These are phyloP conservation scores for Phalera bucephala DNA, from an alignment of 2,888 invertebrate genomes.

Conservation along the genomic window DNA sequence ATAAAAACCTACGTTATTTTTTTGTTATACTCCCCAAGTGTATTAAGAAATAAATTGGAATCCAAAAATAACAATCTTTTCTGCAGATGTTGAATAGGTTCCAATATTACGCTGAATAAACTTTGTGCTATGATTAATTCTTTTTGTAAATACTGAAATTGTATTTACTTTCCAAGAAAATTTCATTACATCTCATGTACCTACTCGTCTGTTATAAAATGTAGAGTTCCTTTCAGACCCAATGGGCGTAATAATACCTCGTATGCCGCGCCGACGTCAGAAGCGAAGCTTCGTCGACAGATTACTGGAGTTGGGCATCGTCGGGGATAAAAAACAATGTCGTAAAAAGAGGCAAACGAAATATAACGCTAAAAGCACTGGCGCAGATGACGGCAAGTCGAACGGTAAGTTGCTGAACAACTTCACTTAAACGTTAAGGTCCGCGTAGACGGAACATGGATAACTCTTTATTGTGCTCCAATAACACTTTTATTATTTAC, in stretches of 20 bases:
- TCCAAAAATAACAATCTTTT: neutral
- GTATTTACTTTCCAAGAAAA: no score
- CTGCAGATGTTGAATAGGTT: neutral
- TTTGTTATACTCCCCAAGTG: neutral
- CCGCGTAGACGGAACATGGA: neutral
- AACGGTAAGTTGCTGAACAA: constrained; percentile 59
- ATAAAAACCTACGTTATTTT: neutral
- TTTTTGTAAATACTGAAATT: no score
- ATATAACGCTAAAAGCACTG: no score
- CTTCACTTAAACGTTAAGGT: constrained; percentile 34
- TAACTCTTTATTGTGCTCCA: no score
- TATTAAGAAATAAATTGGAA: no score
- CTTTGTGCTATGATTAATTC: constrained; percentile 3
- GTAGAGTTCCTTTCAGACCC: constrained; percentile 83
- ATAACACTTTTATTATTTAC: no score
- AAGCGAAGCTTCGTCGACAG: no score
- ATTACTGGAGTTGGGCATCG: no score
- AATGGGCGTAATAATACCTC: no score
- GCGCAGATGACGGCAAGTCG: no score
- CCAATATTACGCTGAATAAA: neutral
- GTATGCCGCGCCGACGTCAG: constrained; percentile 86
- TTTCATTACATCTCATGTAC: constrained; percentile 1
- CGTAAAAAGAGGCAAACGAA: constrained; percentile 83
- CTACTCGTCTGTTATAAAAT: no score
- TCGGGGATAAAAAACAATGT: no score